Base-by-base conservation (phyloP, 2,888 invertebrate genomes). In the Thelaira solivaga region DNA sequence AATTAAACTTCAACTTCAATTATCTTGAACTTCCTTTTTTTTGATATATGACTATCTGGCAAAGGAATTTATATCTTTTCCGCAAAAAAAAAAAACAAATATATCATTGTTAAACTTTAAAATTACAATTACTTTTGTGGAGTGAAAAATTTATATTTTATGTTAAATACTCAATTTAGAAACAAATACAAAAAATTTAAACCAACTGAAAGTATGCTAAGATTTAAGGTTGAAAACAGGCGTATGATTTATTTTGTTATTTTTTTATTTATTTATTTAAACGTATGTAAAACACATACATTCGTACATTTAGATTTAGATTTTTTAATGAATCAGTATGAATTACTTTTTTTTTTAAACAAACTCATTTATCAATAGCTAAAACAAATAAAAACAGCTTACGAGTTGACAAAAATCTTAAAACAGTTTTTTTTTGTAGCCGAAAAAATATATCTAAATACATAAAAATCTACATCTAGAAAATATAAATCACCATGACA, bases 401-500 rank as follows among this genome's bases (percentile, higher is more conserved):
- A n/a, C n/a, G 18, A 59, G 16, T 36, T 61, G 45, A 65, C 36
- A 69, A 45, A 71, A 76, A 64, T 76, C 69, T 41, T 64, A 34
- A n/a, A 36, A 16, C 1, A 57, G 7, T 41, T 1, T 13, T 41
- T 13, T 39, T 57, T 59, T 31, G 18, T 61, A 61, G 29, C 7
- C 16, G 36, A 29, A 41, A 43, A 69, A n/a, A 51, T 61, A 45
- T 51, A 68, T 62, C 49, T n/a, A n/a, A n/a, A n/a, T n/a, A n/a
- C n/a, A n/a, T n/a, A n/a, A n/a, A n/a, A n/a, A n/a, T n/a, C n/a
- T n/a, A n/a, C n/a, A n/a, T n/a, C n/a, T n/a, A n/a, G n/a, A 49
- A 68, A 65, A 41, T 49, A 71, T 74, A 78, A 74, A 78, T 78
- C 69, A 78, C 65, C 65, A 65, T 74, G 74, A 47, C 73, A 74